Conservation (phyloP, 1,140 invertebrate genomes). For the Drosophila nebulosa region DNA sequence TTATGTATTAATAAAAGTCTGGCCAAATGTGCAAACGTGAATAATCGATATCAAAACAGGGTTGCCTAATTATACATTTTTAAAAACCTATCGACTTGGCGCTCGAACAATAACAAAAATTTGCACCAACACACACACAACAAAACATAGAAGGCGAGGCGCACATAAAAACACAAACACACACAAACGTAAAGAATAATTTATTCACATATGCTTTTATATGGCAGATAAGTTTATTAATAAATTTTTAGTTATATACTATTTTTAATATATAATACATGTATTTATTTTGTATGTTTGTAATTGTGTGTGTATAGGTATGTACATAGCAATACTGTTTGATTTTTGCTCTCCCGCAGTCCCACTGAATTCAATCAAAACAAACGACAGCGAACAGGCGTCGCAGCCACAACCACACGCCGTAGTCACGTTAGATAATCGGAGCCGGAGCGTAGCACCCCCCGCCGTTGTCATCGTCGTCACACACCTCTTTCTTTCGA, state of each 20-base stretch:
- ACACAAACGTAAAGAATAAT: background rate
- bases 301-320: background rate
- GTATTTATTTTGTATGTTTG: conserved; percentile 7
- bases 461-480: no score
- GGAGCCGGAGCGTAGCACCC: background rate
- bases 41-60: background rate
- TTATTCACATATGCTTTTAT: conserved; percentile 21
- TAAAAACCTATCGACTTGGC: conserved; percentile 24
- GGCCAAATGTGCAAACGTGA: background rate
- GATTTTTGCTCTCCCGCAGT: background rate
- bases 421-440: conserved; percentile 39
- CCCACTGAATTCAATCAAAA: conserved; percentile 43
- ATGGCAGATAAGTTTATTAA: conserved; percentile 67
- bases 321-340: background rate
- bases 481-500: background rate
- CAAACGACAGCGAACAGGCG: conserved; percentile 18
- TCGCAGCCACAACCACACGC: background rate
- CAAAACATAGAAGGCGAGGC: background rate
- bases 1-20: no score
- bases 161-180: background rate
- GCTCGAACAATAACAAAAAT: conserved; percentile 20
- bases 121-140: background rate
- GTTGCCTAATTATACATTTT: conserved; percentile 12
- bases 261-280: conserved; percentile 1
- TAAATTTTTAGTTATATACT: conserved; percentile 42